Evolutionary conservation across 2,797 vertebrate genomes (phyloP), one percentile per base, ranked within the genome.

Genomic region (Sebastiscus albofasciatus): DNA sequence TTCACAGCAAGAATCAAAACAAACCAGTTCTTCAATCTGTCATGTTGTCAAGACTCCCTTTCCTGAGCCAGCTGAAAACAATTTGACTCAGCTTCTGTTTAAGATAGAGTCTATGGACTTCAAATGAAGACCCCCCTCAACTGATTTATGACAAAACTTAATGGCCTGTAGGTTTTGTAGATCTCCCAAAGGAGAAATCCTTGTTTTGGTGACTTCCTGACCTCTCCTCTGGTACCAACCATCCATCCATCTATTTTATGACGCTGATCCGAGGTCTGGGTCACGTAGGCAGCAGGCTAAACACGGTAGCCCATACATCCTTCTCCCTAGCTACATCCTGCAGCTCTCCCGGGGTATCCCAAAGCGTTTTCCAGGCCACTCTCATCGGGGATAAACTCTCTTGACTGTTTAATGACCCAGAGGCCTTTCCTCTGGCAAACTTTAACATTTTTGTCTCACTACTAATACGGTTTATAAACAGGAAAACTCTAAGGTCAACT

Each of bases 241-340:
- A 69, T 52, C 27, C 64, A 27, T 86, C 29, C 52, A 69, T 73
- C 46, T 24, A 46, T 76, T 85, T 87, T 65, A 78, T 42, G 75
- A 60, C 6, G 31, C 62, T 49, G 33, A 36, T 61, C 70, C 0
- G 2, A 72, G 31, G 75, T 75, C 36, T 8, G 3, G 58, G 66
- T 72, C 75, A 72, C 2, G 3, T 46, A 67, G 61, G 20, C 62
- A 16, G 42, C 26, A 22, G 24, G 33, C n/a, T 80, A 7, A 59
- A 42, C 59, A 55, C 34, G 11, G 42, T n/a, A 33, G 46, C 42
- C 9, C 13, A 0, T 11, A 29, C 8, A 8, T 34, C 1, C 27
- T 73, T 46, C 9, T 20, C 6, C n/a, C n/a, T 0, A 27, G 42
- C 10, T 24, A 22, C 4, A 33, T 77, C n/a, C 61, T 69, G 10